A percentile compares a stretch with the other conserved stretches of the same genome.
These are phyloP conservation scores for Ptilorrhoa leucosticta DNA, from an alignment of 2,113 vertebrate species.

Conservation along the genomic window DNA sequence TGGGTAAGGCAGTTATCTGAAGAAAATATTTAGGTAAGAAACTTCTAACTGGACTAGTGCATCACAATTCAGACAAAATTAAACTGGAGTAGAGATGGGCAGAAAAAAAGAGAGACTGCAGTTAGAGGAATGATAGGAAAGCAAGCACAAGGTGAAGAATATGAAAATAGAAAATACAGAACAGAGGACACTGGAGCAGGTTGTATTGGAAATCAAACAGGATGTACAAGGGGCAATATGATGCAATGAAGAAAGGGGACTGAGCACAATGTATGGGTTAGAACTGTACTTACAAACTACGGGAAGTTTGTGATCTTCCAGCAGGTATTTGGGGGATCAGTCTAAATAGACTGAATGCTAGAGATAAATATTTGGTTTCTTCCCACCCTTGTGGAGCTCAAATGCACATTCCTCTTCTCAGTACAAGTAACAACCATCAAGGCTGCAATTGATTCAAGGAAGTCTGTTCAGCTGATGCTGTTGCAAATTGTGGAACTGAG, in stretches of 20 bases:
- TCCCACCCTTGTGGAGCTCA: neutral
- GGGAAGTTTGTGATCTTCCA: neutral
- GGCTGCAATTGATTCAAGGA: neutral
- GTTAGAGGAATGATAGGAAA: neutral
- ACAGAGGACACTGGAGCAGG: neutral
- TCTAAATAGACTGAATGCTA: neutral
- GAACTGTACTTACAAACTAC: neutral
- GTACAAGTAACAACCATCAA: neutral
- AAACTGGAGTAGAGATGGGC: neutral
- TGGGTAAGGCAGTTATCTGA: neutral
- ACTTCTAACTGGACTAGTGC: neutral
- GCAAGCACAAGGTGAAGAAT: neutral
- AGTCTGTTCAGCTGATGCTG: neutral
- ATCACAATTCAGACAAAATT: neutral
- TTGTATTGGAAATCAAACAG: neutral
- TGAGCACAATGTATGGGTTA: neutral
- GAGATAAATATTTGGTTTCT: neutral
- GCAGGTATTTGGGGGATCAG: neutral
- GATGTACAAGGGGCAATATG: neutral
- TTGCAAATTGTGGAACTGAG: neutral
- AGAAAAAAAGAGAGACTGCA: neutral
- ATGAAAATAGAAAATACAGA: neutral
- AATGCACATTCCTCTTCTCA: neutral
- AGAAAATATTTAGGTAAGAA: neutral
- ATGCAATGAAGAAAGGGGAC: neutral